Percentiles rank a stretch among this genome's conserved stretches.
Evolutionary conservation across 2,888 invertebrate species (phyloP).

Genomic region (Agriopis aurantiaria): DNA sequence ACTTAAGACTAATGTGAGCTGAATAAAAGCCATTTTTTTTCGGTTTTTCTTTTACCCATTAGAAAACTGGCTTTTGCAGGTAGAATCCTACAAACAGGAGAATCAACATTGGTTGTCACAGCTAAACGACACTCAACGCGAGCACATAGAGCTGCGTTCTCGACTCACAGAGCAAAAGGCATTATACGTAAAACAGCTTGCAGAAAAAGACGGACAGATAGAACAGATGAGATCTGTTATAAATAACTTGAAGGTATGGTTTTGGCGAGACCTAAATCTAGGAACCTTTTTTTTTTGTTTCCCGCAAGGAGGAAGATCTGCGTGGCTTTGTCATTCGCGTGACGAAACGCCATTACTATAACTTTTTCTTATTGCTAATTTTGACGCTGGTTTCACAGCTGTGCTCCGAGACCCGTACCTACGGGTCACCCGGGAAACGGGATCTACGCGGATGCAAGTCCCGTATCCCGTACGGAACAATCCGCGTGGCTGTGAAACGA

Average conservation of each 20-base stretch:
- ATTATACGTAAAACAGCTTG: constrained; percentile 68
- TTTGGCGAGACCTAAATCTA: background rate
- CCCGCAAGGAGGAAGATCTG: background rate
- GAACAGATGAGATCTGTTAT: constrained; percentile 76
- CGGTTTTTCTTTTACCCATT: background rate
- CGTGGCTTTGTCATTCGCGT: no score
- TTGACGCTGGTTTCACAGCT: no score
- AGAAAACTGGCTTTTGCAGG: constrained; percentile 54
- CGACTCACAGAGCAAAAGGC: constrained; percentile 80
- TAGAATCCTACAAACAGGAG: constrained; percentile 88
- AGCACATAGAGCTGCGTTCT: constrained; percentile 81
- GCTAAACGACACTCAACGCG: constrained; percentile 81
- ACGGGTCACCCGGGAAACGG: no score
- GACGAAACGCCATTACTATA: no score
- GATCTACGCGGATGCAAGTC: no score
- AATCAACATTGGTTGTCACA: constrained; percentile 88
- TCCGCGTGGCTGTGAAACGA: no score
- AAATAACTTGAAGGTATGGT: constrained; percentile 72
- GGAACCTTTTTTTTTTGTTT: no score
- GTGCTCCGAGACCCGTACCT: no score
- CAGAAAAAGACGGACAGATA: constrained; percentile 78
- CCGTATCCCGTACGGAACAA: no score
- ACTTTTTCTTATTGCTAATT: no score
- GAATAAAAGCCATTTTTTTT: background rate
- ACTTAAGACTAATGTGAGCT: no score